A percentile compares a stretch with the other conserved stretches of the same genome.
These are phyloP conservation scores for Stomatorhinus ivindoensis DNA, from an alignment of 2,113 vertebrate species.

Conservation along the genomic window DNA sequence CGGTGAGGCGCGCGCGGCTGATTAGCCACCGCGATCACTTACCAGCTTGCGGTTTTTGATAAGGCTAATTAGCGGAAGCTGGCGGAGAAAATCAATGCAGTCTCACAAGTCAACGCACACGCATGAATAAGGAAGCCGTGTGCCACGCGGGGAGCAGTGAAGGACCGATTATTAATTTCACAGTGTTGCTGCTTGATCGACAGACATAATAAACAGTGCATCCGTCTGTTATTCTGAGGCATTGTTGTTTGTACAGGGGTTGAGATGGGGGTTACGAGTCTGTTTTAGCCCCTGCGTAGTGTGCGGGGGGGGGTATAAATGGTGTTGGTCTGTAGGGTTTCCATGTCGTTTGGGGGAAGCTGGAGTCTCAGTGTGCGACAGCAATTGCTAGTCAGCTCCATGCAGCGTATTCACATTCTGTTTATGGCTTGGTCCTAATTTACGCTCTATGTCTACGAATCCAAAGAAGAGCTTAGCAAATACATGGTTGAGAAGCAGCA, in stretches of 20 bases:
- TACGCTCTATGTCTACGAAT: neutral
- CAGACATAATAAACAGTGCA: neutral
- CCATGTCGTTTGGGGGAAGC: neutral
- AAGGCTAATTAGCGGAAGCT: constrained; percentile 62
- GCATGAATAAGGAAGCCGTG: neutral
- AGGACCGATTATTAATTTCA: neutral
- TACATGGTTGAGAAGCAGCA: neutral
- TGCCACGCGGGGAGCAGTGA: neutral
- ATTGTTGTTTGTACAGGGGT: neutral
- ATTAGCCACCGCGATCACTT: constrained; percentile 54
- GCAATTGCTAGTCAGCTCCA: neutral
- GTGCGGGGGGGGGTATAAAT: neutral
- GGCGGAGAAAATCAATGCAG: constrained; percentile 29
- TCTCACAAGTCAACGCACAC: neutral
- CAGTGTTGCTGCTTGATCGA: neutral
- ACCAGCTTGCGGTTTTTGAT: constrained; percentile 55
- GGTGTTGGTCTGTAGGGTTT: neutral
- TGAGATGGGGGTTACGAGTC: neutral
- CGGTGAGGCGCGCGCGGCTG: constrained; percentile 37
- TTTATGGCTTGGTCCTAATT: neutral
- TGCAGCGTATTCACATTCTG: neutral
- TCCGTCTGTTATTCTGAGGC: neutral
- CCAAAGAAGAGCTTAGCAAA: neutral
- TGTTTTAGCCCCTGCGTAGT: neutral
- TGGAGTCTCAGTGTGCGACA: neutral